Base-by-base conservation (phyloP, 2,797 vertebrate genomes). In the Macroramphosus scolopax region DNA sequence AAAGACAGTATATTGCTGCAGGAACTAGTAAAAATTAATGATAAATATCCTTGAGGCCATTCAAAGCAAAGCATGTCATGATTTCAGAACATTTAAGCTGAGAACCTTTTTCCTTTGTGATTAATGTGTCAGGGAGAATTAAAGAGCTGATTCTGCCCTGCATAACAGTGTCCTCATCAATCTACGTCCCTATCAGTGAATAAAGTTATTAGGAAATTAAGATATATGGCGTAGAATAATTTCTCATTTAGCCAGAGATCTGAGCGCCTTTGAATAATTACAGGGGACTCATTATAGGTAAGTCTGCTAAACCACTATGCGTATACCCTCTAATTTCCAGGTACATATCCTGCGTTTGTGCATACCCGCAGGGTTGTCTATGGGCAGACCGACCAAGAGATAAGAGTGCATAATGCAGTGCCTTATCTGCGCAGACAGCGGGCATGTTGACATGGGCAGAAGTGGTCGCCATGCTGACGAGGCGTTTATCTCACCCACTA, bases 361-460 rank as follows among this genome's bases (percentile, higher is more conserved):
- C 42, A 54, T 50, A 57, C 39, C 55, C 40, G n/a, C 25, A n/a
- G 28, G 26, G 20, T 43, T 33, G 52, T 53, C 25, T 37, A 6
- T 2, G 50, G 49, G 49, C 58, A 74, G 76, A 77, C 75, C 58
- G 58, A 61, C 34, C 12, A 34, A 15, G 33, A 65, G 86, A 89
- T 85, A 85, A 84, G 65, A 53, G 34, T 28, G 32, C 51, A 59
- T 67, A 80, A 78, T 51, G 53, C 67, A 47, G 66, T 38, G 53
- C 53, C 77, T 89, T 90, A 89, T 90, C 87, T 64, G 55, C 26
- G 37, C 72, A 85, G 87, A 80, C 76, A 63, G 75, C 68, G 35
- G 67, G 36, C 69, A 44, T 80, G 66, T 70, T 78, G 65, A 82
- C 81, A 76, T 63, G 62, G 63, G 72, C 68, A 65, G 63, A 68